These are phyloP conservation scores for Adelognathus sp. DNA, from an alignment of 2,888 invertebrate species.

Conservation along the genomic window DNA sequence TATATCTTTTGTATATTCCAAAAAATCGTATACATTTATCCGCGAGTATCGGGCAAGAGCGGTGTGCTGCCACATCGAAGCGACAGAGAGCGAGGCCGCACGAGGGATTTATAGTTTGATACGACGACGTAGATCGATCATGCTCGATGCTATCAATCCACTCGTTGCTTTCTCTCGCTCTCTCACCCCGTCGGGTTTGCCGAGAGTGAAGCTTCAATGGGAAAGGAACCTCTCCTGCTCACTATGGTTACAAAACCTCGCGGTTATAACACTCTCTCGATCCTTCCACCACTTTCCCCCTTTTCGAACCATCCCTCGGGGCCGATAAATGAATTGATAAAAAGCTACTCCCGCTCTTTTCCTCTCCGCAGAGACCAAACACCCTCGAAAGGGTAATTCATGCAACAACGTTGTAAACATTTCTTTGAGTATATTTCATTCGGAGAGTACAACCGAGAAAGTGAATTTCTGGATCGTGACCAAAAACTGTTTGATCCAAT, in stretches of 20 bases:
- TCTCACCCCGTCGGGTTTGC: no score
- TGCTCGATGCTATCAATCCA: slow-evolving; percentile 53
- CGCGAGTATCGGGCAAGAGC: not conserved
- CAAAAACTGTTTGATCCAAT: no score
- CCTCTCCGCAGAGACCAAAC: not conserved
- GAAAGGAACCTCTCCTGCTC: slow-evolving; percentile 41
- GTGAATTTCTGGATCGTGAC: no score
- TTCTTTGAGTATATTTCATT: no score
- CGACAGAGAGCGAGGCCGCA: slow-evolving; percentile 3
- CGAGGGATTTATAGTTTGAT: slow-evolving; percentile 55
- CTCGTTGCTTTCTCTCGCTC: slow-evolving; percentile 5
- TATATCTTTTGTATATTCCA: not conserved
- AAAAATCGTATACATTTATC: not conserved
- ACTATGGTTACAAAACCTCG: slow-evolving; percentile 20
- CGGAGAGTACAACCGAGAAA: no score
- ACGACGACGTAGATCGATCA: slow-evolving; percentile 57
- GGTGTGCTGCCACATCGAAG: not conserved
- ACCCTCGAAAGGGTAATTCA: not conserved
- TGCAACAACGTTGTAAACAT: no score
- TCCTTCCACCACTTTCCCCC: slow-evolving; percentile 21
- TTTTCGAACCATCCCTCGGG: slow-evolving; percentile 9
- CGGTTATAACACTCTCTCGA: slow-evolving; percentile 23
- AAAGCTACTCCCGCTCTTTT: slow-evolving; percentile 21
- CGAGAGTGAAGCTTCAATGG: slow-evolving; percentile 44
- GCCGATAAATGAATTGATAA: slow-evolving; percentile 51